Base-by-base conservation (phyloP, 1,140 invertebrate species). In the Rhyzopertha dominica region DNA sequence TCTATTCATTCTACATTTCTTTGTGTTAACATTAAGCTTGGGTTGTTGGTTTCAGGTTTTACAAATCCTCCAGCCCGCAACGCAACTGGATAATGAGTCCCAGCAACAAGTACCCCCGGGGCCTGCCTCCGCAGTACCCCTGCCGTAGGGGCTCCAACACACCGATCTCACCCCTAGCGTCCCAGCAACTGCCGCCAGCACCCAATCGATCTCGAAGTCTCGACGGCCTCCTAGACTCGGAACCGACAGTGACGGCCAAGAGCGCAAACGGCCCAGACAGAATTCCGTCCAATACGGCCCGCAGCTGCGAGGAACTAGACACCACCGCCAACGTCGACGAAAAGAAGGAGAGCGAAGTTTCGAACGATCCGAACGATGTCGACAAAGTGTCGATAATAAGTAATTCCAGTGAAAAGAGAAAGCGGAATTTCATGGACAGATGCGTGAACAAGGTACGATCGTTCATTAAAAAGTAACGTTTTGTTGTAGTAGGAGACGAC, bases 391-490 rank as follows among this genome's bases (percentile, higher is more conserved):
- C 73, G 5, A 50, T 56, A 43, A 42, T 59, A 25, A 62, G 60
- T 52, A 55, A 44, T 54, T 56, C 50, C 14, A 63, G 58, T 51
- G 61, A 62, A 0, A 81, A 81, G 62, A 70, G 77, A 44, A 82
- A 82, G 58, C 74, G 74, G 56, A 84, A 84, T 66, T 84, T 85
- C 60, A 82, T 85, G 79, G 81, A 85, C 68, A 77, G 80, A 64
- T 85, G 82, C 66, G 80, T 84, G 22, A 84, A 82, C 63, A 85
- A 84, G 73, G 78, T 85, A 66, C 75, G 79, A 72, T 80, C 79
- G 58, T 75, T 82, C 46, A 82, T 82, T 34, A 79, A 76, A 62
- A 82, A 81, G 59, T 80, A 63, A 74, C 12, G 3, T 16, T 49
- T 23, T 43, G 26, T 37, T 23, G 30, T 12, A 37, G 29, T 30